Percentiles rank a stretch among this genome's conserved stretches.
Conservation (phyloP, 2,797 vertebrate species). For the Hirundo rustica region DNA sequence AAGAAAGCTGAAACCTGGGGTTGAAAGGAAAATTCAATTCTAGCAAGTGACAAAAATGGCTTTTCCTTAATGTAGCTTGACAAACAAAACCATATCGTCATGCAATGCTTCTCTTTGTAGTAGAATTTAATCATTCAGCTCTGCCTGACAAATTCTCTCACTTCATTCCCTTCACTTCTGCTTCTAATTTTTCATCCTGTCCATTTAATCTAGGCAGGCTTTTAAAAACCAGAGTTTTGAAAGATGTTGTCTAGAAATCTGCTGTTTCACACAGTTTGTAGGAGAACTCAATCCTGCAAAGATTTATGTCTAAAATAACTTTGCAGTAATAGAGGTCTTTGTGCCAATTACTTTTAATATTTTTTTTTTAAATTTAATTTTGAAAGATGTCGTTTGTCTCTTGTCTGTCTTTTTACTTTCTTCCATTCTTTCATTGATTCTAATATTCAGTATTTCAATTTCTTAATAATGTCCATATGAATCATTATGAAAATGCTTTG, state of each 20-base stretch:
- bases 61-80: constrained; percentile 15
- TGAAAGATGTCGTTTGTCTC: neutral
- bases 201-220: neutral
- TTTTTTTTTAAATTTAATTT: neutral
- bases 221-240: neutral
- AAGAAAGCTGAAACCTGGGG: neutral
- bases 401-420: neutral
- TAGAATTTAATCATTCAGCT: neutral
- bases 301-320: neutral
- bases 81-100: neutral
- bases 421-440: neutral
- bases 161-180: neutral
- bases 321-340: neutral
- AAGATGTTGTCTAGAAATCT: neutral
- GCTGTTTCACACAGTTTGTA: neutral
- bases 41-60: neutral
- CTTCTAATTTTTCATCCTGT: neutral
- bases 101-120: neutral
- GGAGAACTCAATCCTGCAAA: neutral
- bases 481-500: neutral
- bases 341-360: neutral
- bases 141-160: neutral
- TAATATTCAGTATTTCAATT: neutral
- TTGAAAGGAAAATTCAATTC: neutral
- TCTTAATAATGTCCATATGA: neutral